A percentile compares a stretch with the other conserved stretches of the same genome.
These are phyloP conservation scores for Carabus problematicus DNA, from an alignment of 2,888 invertebrate genomes.

Conservation along the genomic window DNA sequence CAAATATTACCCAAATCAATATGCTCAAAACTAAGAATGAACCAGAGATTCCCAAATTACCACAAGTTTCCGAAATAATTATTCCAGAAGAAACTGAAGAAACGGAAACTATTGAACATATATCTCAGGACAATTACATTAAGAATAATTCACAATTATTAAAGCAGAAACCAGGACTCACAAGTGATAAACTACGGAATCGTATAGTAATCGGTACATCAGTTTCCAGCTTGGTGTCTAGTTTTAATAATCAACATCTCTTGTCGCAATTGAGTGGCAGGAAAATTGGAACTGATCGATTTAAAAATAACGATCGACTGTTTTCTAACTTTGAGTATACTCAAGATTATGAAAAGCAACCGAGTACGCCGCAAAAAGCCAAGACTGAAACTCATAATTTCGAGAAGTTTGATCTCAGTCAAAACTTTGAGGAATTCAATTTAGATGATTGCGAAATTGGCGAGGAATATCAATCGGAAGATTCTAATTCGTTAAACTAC, in stretches of 20 bases:
- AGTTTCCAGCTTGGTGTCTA: slow-evolving; percentile 63
- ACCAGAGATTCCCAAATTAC: slow-evolving; percentile 75
- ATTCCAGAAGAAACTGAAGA: slow-evolving; percentile 69
- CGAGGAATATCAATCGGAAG: slow-evolving; percentile 53
- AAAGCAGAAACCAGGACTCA: slow-evolving; percentile 58
- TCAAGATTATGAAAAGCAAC: slow-evolving; percentile 56
- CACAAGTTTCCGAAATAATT: slow-evolving; percentile 77
- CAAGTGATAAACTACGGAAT: slow-evolving; percentile 62
- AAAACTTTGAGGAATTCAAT: slow-evolving; percentile 82
- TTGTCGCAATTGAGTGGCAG: slow-evolving; percentile 65
- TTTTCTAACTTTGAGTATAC: slow-evolving; percentile 58
- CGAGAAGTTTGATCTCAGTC: slow-evolving; percentile 72
- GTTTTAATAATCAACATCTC: slow-evolving; percentile 60
- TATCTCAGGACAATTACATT: slow-evolving; percentile 58
- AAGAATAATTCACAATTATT: slow-evolving; percentile 58
- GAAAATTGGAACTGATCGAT: slow-evolving; percentile 46
- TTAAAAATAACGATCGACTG: slow-evolving; percentile 50
- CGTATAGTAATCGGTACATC: slow-evolving; percentile 69
- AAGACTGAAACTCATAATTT: slow-evolving; percentile 51
- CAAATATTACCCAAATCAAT: slow-evolving; percentile 45
- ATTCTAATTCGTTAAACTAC: slow-evolving; percentile 21
- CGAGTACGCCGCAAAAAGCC: slow-evolving; percentile 11
- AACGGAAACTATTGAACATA: slow-evolving; percentile 51
- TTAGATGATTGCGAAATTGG: slow-evolving; percentile 74
- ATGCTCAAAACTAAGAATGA: slow-evolving; percentile 58